Evolutionary conservation across 2,888 invertebrate genomes (phyloP).

Genomic region (Apoderus coryli): DNA sequence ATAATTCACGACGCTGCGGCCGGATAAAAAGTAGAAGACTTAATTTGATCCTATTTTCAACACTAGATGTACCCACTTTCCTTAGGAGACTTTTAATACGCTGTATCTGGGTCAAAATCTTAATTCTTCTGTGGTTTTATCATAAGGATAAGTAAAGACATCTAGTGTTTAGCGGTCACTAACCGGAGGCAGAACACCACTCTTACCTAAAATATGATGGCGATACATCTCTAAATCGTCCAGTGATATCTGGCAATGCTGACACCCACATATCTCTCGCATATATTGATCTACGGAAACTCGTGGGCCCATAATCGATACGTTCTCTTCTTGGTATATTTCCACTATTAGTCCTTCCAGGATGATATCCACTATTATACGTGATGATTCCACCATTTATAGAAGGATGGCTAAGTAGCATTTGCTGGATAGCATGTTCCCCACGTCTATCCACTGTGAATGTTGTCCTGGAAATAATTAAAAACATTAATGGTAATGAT

Average conservation of each 20-base stretch:
- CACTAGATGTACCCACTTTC: no score
- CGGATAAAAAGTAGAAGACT: no score
- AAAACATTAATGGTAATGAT: background rate
- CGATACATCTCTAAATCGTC: conserved; percentile 55
- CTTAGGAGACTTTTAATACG: no score
- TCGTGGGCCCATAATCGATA: conserved; percentile 25
- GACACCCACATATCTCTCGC: conserved; percentile 60
- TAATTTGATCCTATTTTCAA: no score
- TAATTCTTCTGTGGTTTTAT: no score
- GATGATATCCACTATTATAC: conserved; percentile 19
- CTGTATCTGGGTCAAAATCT: no score
- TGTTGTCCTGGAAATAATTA: conserved; percentile 44
- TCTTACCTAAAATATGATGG: conserved; percentile 60
- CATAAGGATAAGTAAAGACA: no score
- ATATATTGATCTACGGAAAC: conserved; percentile 59
- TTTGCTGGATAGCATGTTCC: conserved; percentile 43
- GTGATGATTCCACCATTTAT: conserved; percentile 24
- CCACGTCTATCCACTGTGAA: conserved; percentile 47
- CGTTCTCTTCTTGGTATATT: conserved; percentile 17
- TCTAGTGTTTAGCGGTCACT: no score
- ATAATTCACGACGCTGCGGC: no score
- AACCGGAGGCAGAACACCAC: no score
- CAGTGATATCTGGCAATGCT: conserved; percentile 53
- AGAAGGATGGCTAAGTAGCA: conserved; percentile 35
- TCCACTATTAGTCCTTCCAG: conserved; percentile 11